Percentiles rank a stretch among this genome's conserved stretches.
Conservation (phyloP, 2,888 invertebrate genomes). For the Belgica antarctica region DNA sequence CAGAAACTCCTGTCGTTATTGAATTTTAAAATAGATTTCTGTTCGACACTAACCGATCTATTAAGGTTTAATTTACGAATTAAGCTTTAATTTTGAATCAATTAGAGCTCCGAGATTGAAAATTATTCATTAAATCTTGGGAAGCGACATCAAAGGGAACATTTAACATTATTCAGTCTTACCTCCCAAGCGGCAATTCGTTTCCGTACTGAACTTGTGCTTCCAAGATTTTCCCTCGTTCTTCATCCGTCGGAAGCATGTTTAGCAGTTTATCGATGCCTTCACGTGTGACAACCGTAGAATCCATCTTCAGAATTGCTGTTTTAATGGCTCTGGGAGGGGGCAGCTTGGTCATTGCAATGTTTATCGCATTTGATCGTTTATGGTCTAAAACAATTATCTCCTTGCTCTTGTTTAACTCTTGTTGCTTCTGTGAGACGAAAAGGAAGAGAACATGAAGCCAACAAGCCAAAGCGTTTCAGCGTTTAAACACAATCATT, state of each 20-base stretch:
- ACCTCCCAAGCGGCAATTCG: slow-evolving; percentile 52
- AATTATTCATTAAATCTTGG: too few species aligned
- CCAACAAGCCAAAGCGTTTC: slow-evolving; percentile 5
- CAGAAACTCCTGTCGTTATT: too few species aligned
- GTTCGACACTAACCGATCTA: too few species aligned
- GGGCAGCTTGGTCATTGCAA: slow-evolving; percentile 97
- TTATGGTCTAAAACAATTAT: slow-evolving; percentile 94
- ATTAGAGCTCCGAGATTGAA: too few species aligned
- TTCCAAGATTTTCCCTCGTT: slow-evolving; percentile 92
- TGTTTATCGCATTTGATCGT: slow-evolving; percentile 98
- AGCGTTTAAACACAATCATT: too few species aligned
- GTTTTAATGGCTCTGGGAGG: slow-evolving; percentile 97
- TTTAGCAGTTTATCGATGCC: slow-evolving; percentile 96
- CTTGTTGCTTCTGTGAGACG: slow-evolving; percentile 74
- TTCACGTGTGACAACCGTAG: slow-evolving; percentile 95
- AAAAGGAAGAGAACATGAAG: neutral
- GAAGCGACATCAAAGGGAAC: slow-evolving; percentile 64
- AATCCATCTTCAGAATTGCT: slow-evolving; percentile 99
- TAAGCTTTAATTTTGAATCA: too few species aligned
- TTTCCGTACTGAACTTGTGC: slow-evolving; percentile 65
- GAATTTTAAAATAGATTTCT: too few species aligned
- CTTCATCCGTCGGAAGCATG: slow-evolving; percentile 97
- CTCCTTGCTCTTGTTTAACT: slow-evolving; percentile 82
- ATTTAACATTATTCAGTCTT: too few species aligned
- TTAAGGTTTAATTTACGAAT: too few species aligned